Evolutionary conservation across 2,888 invertebrate species (phyloP).

Genomic region (Noctua janthe): DNA sequence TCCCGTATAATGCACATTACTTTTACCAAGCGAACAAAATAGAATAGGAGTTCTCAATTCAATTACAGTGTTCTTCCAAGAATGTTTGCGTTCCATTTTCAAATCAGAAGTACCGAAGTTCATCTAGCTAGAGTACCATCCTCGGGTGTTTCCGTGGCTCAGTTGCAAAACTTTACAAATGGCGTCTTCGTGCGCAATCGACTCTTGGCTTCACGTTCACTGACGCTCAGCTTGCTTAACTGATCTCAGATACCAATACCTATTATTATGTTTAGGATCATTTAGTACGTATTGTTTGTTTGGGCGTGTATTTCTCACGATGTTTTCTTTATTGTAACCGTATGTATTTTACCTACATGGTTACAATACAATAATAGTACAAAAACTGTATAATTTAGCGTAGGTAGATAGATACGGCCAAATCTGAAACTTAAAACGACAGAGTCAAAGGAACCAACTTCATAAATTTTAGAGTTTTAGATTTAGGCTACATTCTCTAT

Average conservation of each 20-base stretch:
- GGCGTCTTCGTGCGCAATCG: constrained; percentile 60
- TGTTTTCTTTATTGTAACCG: constrained; percentile 24
- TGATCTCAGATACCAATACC: constrained; percentile 55
- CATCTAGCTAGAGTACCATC: constrained; percentile 33
- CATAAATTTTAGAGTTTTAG: neutral
- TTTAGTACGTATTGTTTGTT: constrained; percentile 56
- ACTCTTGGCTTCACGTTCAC: constrained; percentile 56
- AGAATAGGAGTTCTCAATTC: constrained; percentile 26
- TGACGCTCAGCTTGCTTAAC: constrained; percentile 59
- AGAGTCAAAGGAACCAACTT: neutral
- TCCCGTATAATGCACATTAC: neutral
- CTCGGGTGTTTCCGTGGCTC: constrained; percentile 46
- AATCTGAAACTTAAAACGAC: neutral
- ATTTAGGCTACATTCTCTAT: neutral
- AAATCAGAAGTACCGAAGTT: constrained; percentile 28
- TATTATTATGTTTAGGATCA: constrained; percentile 56
- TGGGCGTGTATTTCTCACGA: constrained; percentile 51
- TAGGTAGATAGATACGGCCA: neutral
- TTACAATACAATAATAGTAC: neutral
- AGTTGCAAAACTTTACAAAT: constrained; percentile 61
- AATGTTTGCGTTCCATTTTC: constrained; percentile 25
- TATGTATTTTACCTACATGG: neutral
- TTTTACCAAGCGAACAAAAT: constrained; percentile 16
- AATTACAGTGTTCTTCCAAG: neutral
- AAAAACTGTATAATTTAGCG: neutral